Evolutionary conservation across 2,113 vertebrate genomes (phyloP).

Genomic region (Xiphorhynchus elegans): DNA sequence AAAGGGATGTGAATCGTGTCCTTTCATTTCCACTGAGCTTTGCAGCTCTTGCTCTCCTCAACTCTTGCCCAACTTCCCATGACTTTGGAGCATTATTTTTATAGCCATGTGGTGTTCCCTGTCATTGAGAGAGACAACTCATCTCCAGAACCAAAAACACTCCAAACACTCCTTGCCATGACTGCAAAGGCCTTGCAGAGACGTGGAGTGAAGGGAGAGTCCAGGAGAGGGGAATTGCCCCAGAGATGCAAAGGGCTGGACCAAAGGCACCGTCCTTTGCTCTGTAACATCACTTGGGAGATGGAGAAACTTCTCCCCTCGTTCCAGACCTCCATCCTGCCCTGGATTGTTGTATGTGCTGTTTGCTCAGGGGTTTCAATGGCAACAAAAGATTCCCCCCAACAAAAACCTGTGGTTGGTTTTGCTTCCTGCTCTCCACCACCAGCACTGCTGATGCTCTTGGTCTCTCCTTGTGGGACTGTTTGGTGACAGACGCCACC

Average conservation of each 20-base stretch:
- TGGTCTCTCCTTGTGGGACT: not conserved
- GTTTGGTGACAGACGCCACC: not conserved
- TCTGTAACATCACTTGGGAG: not conserved
- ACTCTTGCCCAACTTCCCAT: not conserved
- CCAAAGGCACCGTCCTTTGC: not conserved
- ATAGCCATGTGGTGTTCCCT: not conserved
- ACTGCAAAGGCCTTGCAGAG: not conserved
- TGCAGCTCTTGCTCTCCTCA: not conserved
- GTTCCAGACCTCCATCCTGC: not conserved
- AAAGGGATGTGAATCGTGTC: not conserved
- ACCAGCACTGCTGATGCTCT: not conserved
- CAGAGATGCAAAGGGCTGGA: not conserved
- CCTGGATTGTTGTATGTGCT: not conserved
- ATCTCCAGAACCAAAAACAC: not conserved
- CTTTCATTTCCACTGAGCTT: not conserved
- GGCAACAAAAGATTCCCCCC: not conserved
- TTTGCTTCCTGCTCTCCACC: not conserved
- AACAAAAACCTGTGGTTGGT: not conserved
- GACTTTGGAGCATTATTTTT: not conserved
- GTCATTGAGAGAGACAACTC: rapidly evolving
- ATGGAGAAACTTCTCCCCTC: not conserved
- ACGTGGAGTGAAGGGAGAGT: not conserved
- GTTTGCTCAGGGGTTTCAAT: not conserved
- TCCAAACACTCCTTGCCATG: not conserved
- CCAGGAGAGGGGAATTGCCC: not conserved